phyloP scores from a whole-genome alignment of 1,140 invertebrate species.

The Ceratoteleas bidentatus region DNA sequence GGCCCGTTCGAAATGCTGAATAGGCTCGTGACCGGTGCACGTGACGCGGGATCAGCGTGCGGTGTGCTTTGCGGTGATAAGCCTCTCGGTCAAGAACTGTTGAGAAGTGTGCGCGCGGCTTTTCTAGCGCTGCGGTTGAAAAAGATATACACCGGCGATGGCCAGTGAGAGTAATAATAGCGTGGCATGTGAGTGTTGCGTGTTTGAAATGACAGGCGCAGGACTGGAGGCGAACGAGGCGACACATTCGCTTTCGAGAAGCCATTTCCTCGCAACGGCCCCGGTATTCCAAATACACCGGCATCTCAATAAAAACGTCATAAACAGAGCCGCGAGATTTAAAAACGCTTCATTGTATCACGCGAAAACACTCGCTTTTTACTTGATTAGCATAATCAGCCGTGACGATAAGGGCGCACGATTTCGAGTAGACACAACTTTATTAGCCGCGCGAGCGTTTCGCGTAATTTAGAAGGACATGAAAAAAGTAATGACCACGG shows the following conservation, averaged over 20 bases:
- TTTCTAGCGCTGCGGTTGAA: constrained; percentile 47
- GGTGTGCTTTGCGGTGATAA: constrained; percentile 52
- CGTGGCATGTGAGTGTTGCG: constrained; percentile 75
- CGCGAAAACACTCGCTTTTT: constrained; percentile 53
- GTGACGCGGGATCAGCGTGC: constrained; percentile 47
- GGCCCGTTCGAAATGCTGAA: constrained; percentile 18
- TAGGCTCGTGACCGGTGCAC: constrained; percentile 51
- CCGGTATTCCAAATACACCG: constrained; percentile 56
- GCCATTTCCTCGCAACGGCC: constrained; percentile 68
- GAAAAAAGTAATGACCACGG: constrained; percentile 46
- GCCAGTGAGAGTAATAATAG: constrained; percentile 71
- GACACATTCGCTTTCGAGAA: constrained; percentile 69
- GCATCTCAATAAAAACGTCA: constrained; percentile 59
- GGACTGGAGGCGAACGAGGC: constrained; percentile 76
- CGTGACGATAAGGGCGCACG: constrained; percentile 42
- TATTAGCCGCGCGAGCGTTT: constrained; percentile 45
- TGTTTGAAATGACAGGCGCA: constrained; percentile 78
- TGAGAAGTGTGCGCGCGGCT: constrained; percentile 25
- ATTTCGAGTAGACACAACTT: constrained; percentile 53
- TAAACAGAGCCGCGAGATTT: constrained; percentile 54
- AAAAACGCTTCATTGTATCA: constrained; percentile 52
- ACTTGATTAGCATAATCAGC: constrained; percentile 57
- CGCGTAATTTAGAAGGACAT: constrained; percentile 37
- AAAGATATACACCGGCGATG: constrained; percentile 51
- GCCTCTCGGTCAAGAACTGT: constrained; percentile 30